phyloP scores from a whole-genome alignment of 2,888 invertebrate genomes.

The Drosophila greeni region DNA sequence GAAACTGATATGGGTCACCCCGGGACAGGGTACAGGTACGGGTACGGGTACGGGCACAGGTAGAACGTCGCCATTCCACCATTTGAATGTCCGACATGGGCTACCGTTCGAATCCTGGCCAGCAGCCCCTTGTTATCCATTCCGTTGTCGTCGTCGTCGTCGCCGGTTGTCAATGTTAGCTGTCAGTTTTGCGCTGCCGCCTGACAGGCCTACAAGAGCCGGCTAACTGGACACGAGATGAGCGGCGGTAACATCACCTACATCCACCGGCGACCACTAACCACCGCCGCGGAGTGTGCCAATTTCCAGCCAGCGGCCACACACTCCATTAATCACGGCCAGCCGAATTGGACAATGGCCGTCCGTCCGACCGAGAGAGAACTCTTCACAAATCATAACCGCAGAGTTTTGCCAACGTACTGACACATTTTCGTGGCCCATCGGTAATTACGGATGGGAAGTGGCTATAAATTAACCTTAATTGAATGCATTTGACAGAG shows the following conservation, averaged over 20 bases:
- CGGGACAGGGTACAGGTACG: constrained; percentile 40
- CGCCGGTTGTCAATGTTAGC: constrained; percentile 68
- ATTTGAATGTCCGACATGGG: constrained; percentile 69
- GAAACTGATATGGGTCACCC: constrained; percentile 59
- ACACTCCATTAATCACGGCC: constrained; percentile 64
- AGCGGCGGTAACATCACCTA: constrained; percentile 35
- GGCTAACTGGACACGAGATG: constrained; percentile 64
- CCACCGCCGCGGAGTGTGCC: constrained; percentile 50
- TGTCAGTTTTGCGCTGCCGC: constrained; percentile 70
- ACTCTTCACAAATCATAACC: constrained; percentile 65
- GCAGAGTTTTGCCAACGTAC: constrained; percentile 54
- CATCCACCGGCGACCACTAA: constrained; percentile 5
- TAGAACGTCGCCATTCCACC: constrained; percentile 57
- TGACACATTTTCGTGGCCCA: constrained; percentile 51
- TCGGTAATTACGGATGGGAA: constrained; percentile 65
- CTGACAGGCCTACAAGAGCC: constrained; percentile 69
- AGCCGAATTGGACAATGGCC: constrained; percentile 52
- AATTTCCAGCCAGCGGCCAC: constrained; percentile 53
- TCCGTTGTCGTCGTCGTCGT: constrained; percentile 39
- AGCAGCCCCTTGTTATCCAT: constrained; percentile 39
- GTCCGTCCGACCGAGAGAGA: no score
- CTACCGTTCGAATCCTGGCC: constrained; percentile 56
- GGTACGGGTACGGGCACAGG: constrained; percentile 39
- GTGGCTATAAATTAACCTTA: constrained; percentile 71
- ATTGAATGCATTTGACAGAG: constrained; percentile 72